Conservation (phyloP, 2,113 vertebrate species). For the cattle (Bos taurus) region DNA sequence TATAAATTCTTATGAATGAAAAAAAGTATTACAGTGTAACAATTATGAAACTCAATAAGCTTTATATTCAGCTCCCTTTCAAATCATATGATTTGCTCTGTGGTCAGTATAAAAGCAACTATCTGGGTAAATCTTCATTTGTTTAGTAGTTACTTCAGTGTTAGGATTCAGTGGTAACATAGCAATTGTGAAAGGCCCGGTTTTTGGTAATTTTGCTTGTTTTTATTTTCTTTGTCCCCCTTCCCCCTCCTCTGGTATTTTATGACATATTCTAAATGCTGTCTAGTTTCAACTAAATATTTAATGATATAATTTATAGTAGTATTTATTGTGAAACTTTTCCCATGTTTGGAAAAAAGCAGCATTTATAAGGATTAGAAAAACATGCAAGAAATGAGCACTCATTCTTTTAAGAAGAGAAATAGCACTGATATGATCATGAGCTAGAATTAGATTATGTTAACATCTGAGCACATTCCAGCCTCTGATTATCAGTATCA, state of each 20-base stretch:
- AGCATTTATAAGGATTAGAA: not conserved
- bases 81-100: not conserved
- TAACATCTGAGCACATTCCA: slow-evolving; percentile 41
- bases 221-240: not conserved
- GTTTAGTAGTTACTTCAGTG: not conserved
- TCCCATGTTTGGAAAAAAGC: not conserved
- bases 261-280: not conserved
- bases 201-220: not conserved
- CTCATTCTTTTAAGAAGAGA: slow-evolving; percentile 1
- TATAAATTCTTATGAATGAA: slow-evolving; percentile 11
- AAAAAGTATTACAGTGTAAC: slow-evolving; percentile 14
- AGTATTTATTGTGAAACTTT: not conserved
- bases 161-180: not conserved
- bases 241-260: not conserved
- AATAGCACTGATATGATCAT: not conserved
- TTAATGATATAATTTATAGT: not conserved
- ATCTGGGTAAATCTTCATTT: not conserved
- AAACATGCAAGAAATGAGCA: not conserved
- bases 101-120: not conserved
- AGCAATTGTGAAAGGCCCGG: not conserved
- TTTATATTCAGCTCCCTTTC: slow-evolving; percentile 25
- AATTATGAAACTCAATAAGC: slow-evolving; percentile 26
- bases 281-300: not conserved
- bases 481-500: slow-evolving; percentile 51
- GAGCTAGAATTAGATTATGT: slow-evolving; percentile 58